Conservation (phyloP, 2,888 invertebrate species). For the Rhagium mordax region DNA sequence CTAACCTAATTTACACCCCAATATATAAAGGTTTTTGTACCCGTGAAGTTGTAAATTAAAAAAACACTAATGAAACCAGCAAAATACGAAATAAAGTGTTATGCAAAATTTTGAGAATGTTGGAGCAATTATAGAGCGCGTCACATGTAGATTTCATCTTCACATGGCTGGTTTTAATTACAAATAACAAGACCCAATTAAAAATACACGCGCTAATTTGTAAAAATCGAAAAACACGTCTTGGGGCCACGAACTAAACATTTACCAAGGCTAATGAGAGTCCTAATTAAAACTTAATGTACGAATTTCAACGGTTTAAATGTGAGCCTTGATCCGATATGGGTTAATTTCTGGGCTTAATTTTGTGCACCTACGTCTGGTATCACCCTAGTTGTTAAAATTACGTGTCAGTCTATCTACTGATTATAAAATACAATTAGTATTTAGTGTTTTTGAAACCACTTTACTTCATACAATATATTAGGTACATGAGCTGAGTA, state of each 20-base stretch:
- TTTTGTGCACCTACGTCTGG: background rate
- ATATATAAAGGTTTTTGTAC: too few species aligned
- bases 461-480: too few species aligned
- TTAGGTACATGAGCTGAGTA: too few species aligned
- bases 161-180: conserved; percentile 30
- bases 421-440: background rate
- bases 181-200: conserved; percentile 44
- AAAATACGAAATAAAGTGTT: background rate
- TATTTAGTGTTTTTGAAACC: too few species aligned
- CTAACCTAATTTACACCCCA: background rate
- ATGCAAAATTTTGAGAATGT: conserved; percentile 12
- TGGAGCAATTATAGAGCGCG: conserved; percentile 20
- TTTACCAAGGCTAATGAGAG: conserved; percentile 38
- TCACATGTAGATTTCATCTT: conserved; percentile 25
- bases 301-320: conserved; percentile 34
- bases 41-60: too few species aligned
- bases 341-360: conserved; percentile 5
- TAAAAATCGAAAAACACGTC: conserved; percentile 51
- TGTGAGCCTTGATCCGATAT: conserved; percentile 20
- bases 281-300: conserved; percentile 40
- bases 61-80: background rate
- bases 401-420: background rate
- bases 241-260: conserved; percentile 22
- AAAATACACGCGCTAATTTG: conserved; percentile 52
- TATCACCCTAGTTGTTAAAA: background rate